These are phyloP conservation scores for Oostethus manadensis DNA, from an alignment of 2,113 vertebrate species.

Conservation along the genomic window DNA sequence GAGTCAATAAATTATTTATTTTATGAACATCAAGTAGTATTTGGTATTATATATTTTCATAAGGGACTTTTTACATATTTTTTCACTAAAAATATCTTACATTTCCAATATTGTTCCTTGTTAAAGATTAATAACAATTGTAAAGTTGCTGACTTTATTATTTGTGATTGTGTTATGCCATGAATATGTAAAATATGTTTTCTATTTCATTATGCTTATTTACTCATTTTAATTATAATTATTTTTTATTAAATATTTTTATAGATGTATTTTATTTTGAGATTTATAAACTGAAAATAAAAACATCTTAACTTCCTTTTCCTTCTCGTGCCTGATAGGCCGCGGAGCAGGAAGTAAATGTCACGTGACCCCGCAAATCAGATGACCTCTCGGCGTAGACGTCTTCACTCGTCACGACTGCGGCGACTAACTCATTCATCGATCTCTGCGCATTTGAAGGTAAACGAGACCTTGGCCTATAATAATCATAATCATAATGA, in stretches of 20 bases:
- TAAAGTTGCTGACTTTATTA: background rate
- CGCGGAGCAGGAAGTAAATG: conserved; percentile 51
- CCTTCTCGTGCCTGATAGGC: conserved; percentile 35
- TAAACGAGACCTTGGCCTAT: conserved; percentile 6
- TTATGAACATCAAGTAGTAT: no score
- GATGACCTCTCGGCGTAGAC: conserved; percentile 63
- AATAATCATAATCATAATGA: no score
- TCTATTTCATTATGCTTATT: no score
- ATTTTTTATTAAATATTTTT: background rate
- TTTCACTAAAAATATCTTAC: no score
- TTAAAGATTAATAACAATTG: background rate
- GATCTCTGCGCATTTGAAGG: conserved; percentile 26
- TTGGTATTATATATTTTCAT: no score
- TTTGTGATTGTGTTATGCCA: background rate
- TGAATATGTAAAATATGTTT: no score
- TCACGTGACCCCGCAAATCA: conserved; percentile 70
- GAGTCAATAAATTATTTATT: no score
- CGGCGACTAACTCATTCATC: conserved; percentile 45
- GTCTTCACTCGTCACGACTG: conserved; percentile 64
- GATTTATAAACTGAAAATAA: background rate
- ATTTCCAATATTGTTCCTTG: no score
- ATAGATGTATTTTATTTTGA: background rate
- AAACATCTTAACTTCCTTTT: background rate
- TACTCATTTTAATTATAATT: no score
- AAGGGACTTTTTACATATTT: no score